Base-by-base conservation (phyloP, 1,140 invertebrate genomes). In the Trichonephila clavipes region DNA sequence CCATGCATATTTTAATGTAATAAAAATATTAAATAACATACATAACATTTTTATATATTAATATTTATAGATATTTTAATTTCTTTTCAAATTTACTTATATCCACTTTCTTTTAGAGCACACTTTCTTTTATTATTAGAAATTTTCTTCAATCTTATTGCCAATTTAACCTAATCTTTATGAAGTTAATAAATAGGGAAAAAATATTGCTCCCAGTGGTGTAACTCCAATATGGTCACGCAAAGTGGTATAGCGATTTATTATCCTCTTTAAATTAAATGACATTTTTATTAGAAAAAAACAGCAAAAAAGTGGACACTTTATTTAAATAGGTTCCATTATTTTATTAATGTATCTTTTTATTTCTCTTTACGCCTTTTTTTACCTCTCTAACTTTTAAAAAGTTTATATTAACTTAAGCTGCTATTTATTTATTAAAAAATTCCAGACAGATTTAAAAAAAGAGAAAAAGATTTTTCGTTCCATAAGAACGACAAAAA, bases 341-440 rank as follows among this genome's bases (percentile, higher is more conserved):
- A n/a, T 69, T 24, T 69, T 69, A 69, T 69, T 69, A 69, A 24
- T 69, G 24, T 69, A n/a, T 69, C 66, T 21, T 69, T 69, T 69
- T 69, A 69, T 69, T 69, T 24, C 24, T 14, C 21, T 14, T 69
- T 7, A n/a, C 64, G 64, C 64, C 24, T 5, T 66, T 16, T 18
- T 64, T 64, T 64, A 19, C 19, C 24, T 66, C 64, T 28, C 28
- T n/a, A 69, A 69, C 66, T n/a, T n/a, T 14, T 69, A 69, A 69
- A 69, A 69, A 24, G n/a, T 24, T 69, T 24, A 69, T 24, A 69
- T 69, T 69, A 69, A 24, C 66, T 69, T 24, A 69, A n/a, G 66
- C 66, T 14, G 66, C 66, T 14, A 69, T 69, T 69, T 69, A 69
- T 69, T 69, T 21, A 69, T 69, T 69, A 69, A 69, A 69, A 69